Percentiles rank a stretch among this genome's conserved stretches.
phyloP scores from a whole-genome alignment of 2,888 invertebrate species.

The Lithophane ornitopus region DNA sequence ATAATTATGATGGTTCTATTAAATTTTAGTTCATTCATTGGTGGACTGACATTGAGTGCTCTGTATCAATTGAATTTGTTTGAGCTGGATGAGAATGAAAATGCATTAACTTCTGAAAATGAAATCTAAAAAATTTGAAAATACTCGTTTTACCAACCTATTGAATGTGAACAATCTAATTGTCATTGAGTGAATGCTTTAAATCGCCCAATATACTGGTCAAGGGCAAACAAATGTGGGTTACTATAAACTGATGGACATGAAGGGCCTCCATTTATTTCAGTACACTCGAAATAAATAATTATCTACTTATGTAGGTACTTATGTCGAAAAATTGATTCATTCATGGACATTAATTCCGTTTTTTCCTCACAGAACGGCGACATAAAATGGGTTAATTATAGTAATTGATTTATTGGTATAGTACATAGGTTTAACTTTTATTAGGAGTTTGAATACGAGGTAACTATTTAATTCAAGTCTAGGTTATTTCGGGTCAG shows the following conservation, averaged over 20 bases:
- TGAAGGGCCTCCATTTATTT: conserved; percentile 18
- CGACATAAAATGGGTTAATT: neutral
- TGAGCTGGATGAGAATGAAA: conserved; percentile 3
- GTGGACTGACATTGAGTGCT: conserved; percentile 8
- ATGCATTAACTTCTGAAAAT: neutral
- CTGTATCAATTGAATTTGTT: conserved; percentile 12
- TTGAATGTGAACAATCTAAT: neutral
- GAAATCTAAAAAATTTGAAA: neutral
- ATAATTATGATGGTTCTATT: conserved; percentile 27
- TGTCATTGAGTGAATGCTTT: neutral
- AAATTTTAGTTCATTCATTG: conserved; percentile 28
- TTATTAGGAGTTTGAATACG: no score
- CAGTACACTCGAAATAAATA: conserved; percentile 21
- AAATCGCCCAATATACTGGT: neutral
- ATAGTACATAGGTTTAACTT: no score
- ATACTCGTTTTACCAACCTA: neutral
- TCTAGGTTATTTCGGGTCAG: neutral
- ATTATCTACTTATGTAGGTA: conserved; percentile 2
- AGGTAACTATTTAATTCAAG: neutral
- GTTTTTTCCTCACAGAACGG: neutral
- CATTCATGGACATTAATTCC: neutral
- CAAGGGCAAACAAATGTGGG: neutral
- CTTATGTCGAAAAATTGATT: conserved; percentile 24
- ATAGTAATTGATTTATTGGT: neutral
- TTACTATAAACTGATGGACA: neutral